Percentiles rank a stretch among this genome's conserved stretches.
These are phyloP conservation scores for Uropetala carovei DNA, from an alignment of 2,888 invertebrate species.

Conservation along the genomic window DNA sequence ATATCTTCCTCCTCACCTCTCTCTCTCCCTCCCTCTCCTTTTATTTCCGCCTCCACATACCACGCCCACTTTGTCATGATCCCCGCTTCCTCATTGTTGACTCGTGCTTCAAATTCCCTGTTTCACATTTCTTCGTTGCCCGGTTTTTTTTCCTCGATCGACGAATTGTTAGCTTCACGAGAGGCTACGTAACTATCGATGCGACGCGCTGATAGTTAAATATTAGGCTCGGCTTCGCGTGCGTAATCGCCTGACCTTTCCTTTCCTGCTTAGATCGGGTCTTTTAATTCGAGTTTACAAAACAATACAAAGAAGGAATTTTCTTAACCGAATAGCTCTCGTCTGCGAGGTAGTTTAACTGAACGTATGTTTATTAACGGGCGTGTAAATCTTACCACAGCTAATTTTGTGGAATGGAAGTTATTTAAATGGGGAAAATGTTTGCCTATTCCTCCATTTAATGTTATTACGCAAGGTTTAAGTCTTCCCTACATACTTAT, in stretches of 20 bases:
- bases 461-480: too few species aligned
- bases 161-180: not conserved
- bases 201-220: not conserved
- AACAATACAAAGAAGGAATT: too few species aligned
- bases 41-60: not conserved
- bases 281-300: too few species aligned
- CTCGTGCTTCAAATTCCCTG: conserved; percentile 9
- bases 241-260: not conserved
- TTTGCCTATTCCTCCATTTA: too few species aligned
- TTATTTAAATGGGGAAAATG: too few species aligned
- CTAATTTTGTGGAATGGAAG: too few species aligned
- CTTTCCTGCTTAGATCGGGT: not conserved
- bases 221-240: not conserved
- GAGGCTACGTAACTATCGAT: not conserved
- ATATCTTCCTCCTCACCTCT: not conserved
- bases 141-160: not conserved
- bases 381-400: too few species aligned
- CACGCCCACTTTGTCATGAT: conserved; percentile 24
- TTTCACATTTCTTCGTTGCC: conserved; percentile 1
- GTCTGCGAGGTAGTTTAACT: too few species aligned
- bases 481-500: too few species aligned
- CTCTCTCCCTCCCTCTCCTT: too few species aligned
- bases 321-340: too few species aligned
- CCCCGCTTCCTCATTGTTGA: conserved; percentile 39
- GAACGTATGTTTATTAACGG: too few species aligned